phyloP scores from a whole-genome alignment of 2,888 invertebrate species.

The Agrotis clavis region DNA sequence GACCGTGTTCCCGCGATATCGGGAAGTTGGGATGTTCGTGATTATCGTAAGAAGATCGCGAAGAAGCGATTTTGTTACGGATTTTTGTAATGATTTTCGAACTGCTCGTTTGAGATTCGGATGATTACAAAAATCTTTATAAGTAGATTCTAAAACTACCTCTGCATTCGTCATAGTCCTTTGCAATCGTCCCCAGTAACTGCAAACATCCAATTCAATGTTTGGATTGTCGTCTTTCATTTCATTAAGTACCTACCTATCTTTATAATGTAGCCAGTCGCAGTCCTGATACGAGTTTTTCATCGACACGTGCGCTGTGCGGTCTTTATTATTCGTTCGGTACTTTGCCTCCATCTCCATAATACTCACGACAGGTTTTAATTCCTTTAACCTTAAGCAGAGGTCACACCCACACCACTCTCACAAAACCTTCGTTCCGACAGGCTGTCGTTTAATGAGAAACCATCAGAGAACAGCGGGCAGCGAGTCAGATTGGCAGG shows the following conservation, averaged over 20 bases:
- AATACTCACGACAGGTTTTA: not conserved
- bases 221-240: not conserved
- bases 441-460: not conserved
- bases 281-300: not conserved
- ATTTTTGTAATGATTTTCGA: not conserved
- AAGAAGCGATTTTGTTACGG: not conserved
- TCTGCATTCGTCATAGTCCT: not conserved
- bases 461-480: not conserved
- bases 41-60: not conserved
- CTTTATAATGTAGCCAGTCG: too few species aligned
- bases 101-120: not conserved
- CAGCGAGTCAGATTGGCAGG: not conserved
- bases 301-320: not conserved
- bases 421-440: not conserved
- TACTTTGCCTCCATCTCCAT: not conserved
- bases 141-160: not conserved
- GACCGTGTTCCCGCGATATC: not conserved
- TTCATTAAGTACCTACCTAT: too few species aligned
- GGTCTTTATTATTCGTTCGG: not conserved
- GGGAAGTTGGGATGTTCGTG: not conserved
- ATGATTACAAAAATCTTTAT: not conserved
- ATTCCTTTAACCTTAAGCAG: not conserved
- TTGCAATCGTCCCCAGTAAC: not conserved
- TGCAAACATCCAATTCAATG: not conserved
- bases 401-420: slow-evolving; percentile 19